Evolutionary conservation across 2,888 invertebrate species (phyloP).

Genomic region (Oxytorus armatus): DNA sequence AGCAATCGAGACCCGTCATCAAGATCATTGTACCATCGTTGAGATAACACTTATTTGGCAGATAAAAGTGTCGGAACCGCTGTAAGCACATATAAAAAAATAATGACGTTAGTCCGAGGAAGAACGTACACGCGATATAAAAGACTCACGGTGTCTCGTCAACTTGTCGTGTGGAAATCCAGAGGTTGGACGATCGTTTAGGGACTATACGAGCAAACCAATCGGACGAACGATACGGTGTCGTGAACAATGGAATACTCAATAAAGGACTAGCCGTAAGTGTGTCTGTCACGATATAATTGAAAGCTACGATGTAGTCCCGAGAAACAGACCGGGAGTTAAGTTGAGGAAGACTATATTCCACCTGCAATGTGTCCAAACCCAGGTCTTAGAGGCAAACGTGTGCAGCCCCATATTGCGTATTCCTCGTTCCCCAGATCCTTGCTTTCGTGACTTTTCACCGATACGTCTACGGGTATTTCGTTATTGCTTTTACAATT

Average conservation of each 20-base stretch:
- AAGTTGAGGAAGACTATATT: conserved; percentile 34
- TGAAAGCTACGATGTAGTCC: conserved; percentile 74
- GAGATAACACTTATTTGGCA: too few species aligned
- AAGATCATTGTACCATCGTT: too few species aligned
- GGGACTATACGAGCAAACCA: conserved; percentile 69
- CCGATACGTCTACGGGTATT: neutral
- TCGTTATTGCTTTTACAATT: conserved; percentile 25
- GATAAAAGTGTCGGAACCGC: too few species aligned
- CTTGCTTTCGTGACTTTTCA: conserved; percentile 9
- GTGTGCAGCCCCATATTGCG: conserved; percentile 13
- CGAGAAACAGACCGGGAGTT: conserved; percentile 16
- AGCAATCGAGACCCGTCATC: too few species aligned
- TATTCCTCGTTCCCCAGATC: neutral
- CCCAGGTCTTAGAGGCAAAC: neutral
- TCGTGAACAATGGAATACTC: conserved; percentile 69
- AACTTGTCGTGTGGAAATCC: neutral
- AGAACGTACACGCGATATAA: too few species aligned
- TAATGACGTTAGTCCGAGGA: too few species aligned
- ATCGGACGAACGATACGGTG: conserved; percentile 71
- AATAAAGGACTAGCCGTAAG: conserved; percentile 50
- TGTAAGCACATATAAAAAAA: too few species aligned
- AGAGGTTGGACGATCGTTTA: conserved; percentile 59
- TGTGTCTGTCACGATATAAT: conserved; percentile 74
- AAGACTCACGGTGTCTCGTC: too few species aligned
- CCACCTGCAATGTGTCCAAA: conserved; percentile 27